Percentiles rank a stretch among this genome's conserved stretches.
Evolutionary conservation across 2,888 invertebrate genomes (phyloP).

Genomic region (Hirtodrosophila duncani): DNA sequence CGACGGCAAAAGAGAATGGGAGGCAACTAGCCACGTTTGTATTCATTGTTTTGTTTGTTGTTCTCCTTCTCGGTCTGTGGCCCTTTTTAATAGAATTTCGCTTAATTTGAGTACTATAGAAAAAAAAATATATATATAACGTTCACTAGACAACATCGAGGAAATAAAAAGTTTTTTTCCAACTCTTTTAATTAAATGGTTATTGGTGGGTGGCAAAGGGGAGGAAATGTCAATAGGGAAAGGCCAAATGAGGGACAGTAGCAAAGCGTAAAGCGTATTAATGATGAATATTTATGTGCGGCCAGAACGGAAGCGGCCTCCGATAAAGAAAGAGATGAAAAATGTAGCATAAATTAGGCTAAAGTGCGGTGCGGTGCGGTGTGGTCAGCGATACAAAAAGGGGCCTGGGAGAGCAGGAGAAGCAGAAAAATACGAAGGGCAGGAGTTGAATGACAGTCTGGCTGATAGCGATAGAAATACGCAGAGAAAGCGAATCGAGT

Average conservation of each 20-base stretch:
- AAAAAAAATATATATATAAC: too few species aligned
- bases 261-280: slow-evolving; percentile 70
- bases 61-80: slow-evolving; percentile 28
- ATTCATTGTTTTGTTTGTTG: slow-evolving; percentile 48
- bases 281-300: slow-evolving; percentile 73
- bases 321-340: slow-evolving; percentile 24
- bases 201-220: slow-evolving; percentile 44
- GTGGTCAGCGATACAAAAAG: background rate
- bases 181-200: slow-evolving; percentile 72
- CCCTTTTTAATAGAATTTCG: slow-evolving; percentile 67
- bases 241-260: slow-evolving; percentile 13
- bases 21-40: slow-evolving; percentile 21
- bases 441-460: slow-evolving; percentile 36
- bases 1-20: background rate
- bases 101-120: slow-evolving; percentile 54
- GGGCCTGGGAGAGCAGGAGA: too few species aligned
- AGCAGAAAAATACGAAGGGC: too few species aligned
- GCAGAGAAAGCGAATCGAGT: slow-evolving; percentile 17
- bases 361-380: slow-evolving; percentile 55
- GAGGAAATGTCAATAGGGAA: slow-evolving; percentile 53
- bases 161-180: slow-evolving; percentile 50
- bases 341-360: slow-evolving; percentile 68
- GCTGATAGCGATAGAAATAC: slow-evolving; percentile 45
- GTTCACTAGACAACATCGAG: slow-evolving; percentile 21
- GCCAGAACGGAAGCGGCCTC: slow-evolving; percentile 56